These are phyloP conservation scores for Euproctis similis DNA, from an alignment of 2,888 invertebrate species.

Conservation along the genomic window DNA sequence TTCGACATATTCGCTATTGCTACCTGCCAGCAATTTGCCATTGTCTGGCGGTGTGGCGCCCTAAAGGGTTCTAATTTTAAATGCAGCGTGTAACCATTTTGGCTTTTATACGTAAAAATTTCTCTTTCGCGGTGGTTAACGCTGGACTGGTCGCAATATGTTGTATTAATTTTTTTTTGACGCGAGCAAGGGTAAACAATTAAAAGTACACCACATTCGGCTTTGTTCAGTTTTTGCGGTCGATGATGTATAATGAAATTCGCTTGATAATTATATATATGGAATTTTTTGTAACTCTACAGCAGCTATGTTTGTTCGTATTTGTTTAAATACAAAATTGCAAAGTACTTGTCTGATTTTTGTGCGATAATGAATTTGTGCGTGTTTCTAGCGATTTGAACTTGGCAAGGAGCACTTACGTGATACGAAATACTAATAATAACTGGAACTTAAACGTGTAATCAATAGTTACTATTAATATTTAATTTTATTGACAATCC, in stretches of 20 bases:
- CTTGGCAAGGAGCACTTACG: no score
- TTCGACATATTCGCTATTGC: slow-evolving; percentile 73
- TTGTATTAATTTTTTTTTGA: slow-evolving; percentile 55
- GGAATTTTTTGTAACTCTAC: no score
- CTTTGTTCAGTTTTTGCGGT: slow-evolving; percentile 61
- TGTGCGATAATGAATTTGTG: no score
- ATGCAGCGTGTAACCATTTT: slow-evolving; percentile 72
- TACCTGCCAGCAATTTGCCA: slow-evolving; percentile 75
- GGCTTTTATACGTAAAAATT: slow-evolving; percentile 69
- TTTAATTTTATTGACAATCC: no score
- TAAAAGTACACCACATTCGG: slow-evolving; percentile 55
- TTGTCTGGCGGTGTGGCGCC: slow-evolving; percentile 75
- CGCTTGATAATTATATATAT: no score
- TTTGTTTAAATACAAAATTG: no score
- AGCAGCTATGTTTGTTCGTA: no score
- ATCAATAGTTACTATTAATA: no score
- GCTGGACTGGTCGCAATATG: slow-evolving; percentile 72
- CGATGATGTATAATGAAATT: slow-evolving; percentile 46
- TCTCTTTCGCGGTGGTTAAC: slow-evolving; percentile 74
- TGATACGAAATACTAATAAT: no score
- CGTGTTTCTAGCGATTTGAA: no score
- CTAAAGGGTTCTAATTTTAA: slow-evolving; percentile 75
- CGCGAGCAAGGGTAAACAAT: slow-evolving; percentile 64
- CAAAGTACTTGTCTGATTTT: no score
- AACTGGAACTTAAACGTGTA: no score